Base-by-base conservation (phyloP, 1,140 invertebrate genomes). In the Solenopsis invicta region DNA sequence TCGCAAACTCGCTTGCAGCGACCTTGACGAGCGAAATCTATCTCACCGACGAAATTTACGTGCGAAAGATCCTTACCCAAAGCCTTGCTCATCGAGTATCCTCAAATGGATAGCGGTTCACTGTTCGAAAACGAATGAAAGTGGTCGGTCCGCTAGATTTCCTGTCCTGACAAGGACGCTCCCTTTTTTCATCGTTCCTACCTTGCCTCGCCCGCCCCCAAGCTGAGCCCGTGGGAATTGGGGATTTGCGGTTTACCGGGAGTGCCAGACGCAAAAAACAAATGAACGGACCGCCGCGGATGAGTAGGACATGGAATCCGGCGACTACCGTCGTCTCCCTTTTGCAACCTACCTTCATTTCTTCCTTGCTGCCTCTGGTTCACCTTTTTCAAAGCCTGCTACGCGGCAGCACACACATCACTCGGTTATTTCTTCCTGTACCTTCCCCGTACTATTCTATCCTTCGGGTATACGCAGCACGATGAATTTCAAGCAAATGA, bases 401-500 rank as follows among this genome's bases (percentile, higher is more conserved):
- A 75, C 62, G 54, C 56, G 54, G 18, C 29, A 59, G 72, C 76
- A 4, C 67, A 21, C 76, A 29, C 78, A 41, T 62, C 24, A 66
- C 75, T 16, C 74, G n/a, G 45, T 41, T 71, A 50, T 78, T 78
- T 89, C 76, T 84, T 80, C 64, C 41, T 87, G 54, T 54, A 13
- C 29, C 59, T 54, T 10, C 29, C 67, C n/a, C 50, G 18, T 78
- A 29, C 59, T 41, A n/a, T 74, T 86, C 21, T 52, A 69, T 52
- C 45, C 71, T 50, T 52, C 24, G 52, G 48, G 45, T 74, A n/a
- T 61, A 48, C 86, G 72, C 45, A 54, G 86, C 78, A 81, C 90
- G 88, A 92, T 92, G 91, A 93, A 92, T 93, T 92, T 88, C 87
- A 85, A 92, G 87, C 87, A 87, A 89, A 91, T 89, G 87, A 92